Evolutionary conservation across 2,113 vertebrate species (phyloP).

Genomic region (Neomonachus schauinslandi): DNA sequence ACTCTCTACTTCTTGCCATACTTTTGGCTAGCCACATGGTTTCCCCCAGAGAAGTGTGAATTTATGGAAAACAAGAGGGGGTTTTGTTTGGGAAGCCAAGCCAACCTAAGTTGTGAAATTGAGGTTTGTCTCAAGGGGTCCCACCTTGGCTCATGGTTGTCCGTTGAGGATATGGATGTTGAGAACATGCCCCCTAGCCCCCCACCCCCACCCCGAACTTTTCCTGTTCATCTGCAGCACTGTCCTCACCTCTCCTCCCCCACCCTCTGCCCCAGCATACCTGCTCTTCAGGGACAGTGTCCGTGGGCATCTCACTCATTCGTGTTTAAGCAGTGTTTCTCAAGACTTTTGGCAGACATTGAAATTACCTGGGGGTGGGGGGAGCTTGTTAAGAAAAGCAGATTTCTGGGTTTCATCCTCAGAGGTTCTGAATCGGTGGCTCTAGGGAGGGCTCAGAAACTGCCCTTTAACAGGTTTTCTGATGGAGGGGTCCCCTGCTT

Average conservation of each 20-base stretch:
- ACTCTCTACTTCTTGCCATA: not conserved
- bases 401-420: not conserved
- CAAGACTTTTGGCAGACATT: not conserved
- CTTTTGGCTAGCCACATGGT: accelerated
- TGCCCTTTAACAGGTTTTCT: not conserved
- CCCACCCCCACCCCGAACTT: accelerated
- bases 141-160: not conserved
- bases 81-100: not conserved
- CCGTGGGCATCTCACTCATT: not conserved
- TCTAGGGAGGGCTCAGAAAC: not conserved
- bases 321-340: accelerated
- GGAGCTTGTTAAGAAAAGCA: not conserved
- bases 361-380: not conserved
- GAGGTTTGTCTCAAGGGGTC: not conserved
- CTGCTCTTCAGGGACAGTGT: not conserved
- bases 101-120: accelerated
- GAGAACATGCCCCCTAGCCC: accelerated
- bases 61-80: not conserved
- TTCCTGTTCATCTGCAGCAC: accelerated
- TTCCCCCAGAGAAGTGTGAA: not conserved
- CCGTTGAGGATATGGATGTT: accelerated
- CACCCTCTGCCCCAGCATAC: accelerated
- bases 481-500: not conserved
- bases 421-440: not conserved
- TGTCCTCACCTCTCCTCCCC: accelerated